Evolutionary conservation across 2,888 invertebrate genomes (phyloP).

Genomic region (Eupithecia vulgata): DNA sequence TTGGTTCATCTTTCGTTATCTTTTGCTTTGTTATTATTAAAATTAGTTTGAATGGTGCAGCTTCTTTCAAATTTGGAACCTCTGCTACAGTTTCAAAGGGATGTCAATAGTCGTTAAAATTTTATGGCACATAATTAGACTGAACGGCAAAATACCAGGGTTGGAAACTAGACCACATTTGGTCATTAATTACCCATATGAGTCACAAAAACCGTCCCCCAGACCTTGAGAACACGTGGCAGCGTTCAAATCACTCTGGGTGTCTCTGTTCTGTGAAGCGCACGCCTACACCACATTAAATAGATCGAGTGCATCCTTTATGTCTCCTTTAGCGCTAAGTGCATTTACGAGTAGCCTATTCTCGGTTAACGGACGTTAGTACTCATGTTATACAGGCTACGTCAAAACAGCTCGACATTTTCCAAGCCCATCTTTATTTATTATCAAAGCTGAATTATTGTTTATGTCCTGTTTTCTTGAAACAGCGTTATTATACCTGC

Average conservation of each 20-base stretch:
- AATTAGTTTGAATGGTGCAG: not conserved
- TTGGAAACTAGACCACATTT: slow-evolving; percentile 40
- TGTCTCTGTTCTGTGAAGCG: slow-evolving; percentile 39
- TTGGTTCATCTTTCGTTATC: slow-evolving; percentile 13
- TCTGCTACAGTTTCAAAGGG: slow-evolving; percentile 8
- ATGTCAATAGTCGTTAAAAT: slow-evolving; percentile 14
- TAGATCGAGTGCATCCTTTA: slow-evolving; percentile 77
- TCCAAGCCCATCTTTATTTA: slow-evolving; percentile 36
- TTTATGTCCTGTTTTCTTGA: not conserved
- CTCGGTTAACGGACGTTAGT: slow-evolving; percentile 49
- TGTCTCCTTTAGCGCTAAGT: slow-evolving; percentile 75
- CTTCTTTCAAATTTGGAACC: not conserved
- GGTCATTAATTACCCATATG: slow-evolving; percentile 42
- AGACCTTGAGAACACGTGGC: slow-evolving; percentile 48
- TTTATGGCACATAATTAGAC: slow-evolving; percentile 27
- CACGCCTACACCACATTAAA: slow-evolving; percentile 73
- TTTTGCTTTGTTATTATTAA: not conserved
- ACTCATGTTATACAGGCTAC: slow-evolving; percentile 17
- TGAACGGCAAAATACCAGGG: slow-evolving; percentile 16
- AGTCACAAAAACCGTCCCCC: slow-evolving; percentile 43
- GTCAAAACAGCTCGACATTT: slow-evolving; percentile 23
- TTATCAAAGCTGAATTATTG: slow-evolving; percentile 53
- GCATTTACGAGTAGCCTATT: slow-evolving; percentile 75
- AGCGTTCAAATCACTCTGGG: slow-evolving; percentile 43
- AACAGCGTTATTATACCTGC: not conserved